A percentile compares a stretch with the other conserved stretches of the same genome.
Evolutionary conservation across 2,113 vertebrate species (phyloP).

Genomic region (Zosterops japonicus): DNA sequence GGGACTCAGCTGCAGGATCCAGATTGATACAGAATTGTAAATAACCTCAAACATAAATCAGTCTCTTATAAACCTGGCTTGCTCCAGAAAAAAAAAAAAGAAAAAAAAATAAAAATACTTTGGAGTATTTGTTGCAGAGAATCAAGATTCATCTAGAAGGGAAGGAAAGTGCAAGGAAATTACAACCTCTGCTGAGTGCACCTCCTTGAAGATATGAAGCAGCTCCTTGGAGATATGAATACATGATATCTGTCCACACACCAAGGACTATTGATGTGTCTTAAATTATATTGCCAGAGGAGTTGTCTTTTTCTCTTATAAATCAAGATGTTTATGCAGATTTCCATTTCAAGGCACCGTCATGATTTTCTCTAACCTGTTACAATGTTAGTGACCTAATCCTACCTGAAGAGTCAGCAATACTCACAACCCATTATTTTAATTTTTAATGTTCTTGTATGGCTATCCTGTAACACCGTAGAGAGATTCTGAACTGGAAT

Average conservation of each 20-base stretch:
- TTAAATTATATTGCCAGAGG: background rate
- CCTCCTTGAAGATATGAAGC: background rate
- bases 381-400: background rate
- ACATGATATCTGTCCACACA: background rate
- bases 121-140: background rate
- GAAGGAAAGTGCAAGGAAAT: background rate
- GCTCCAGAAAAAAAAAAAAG: background rate
- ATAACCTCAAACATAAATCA: background rate
- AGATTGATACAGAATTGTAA: background rate
- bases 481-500: background rate
- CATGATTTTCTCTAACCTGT: background rate
- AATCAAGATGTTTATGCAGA: background rate
- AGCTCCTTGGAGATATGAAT: background rate
- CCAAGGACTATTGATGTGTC: background rate
- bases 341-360: background rate
- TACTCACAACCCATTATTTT: background rate
- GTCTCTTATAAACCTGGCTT: background rate
- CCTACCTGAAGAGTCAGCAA: background rate
- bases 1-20: background rate
- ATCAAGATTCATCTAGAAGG: background rate
- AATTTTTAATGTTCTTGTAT: background rate
- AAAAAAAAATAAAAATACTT: background rate
- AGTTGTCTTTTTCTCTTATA: background rate
- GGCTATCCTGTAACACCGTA: background rate
- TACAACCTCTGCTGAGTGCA: background rate